Base-by-base conservation (phyloP, 2,113 vertebrate genomes). In the Hystrix brachyura region DNA sequence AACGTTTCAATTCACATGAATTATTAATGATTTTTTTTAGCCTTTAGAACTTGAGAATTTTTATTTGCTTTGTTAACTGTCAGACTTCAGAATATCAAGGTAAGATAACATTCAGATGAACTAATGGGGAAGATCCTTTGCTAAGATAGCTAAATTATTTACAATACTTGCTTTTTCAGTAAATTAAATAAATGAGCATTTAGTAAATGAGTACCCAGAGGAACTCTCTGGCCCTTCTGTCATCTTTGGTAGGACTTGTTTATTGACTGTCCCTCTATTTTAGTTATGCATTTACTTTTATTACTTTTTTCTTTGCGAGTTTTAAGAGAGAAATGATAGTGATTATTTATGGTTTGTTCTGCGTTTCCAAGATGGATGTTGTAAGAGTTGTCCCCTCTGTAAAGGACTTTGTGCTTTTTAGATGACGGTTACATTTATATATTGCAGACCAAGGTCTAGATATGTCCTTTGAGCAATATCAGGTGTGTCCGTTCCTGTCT, bases 61-160 rank as follows among this genome's bases (percentile, higher is more conserved):
- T 84, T 89, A 94, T 83, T 95, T 93, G 78, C 79, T 95, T 90
- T 57, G 87, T 18, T 91, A 64, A 64, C 53, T 85, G 51, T 65
- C 64, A n/a, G 71, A 18, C 51, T 81, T 96, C 43, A n/a, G 79
- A 55, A 81, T 43, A 65, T 43, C 60, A 78, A 46, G 57, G 59
- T 87, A 67, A 59, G 48, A 60, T 82, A 87, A 60, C 38, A 64
- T 80, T 87, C 29, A 12, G 29, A 71, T 65, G 79, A 84, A 90
- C 85, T 71, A 79, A 83, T 59, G 60, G 59, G 83, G 51, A 92
- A n/a, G 38, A 57, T 32, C 32, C 46, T 95, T 96, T 80, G 4
- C 84, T 69, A 88, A 86, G 94, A 84, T 64, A 95, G 53, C 79
- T 87, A 81, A 87, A 84, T 95, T 93, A 93, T 96, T 95, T 90